Evolutionary conservation across 2,888 invertebrate species (phyloP).

Genomic region (Diarsia mendica): DNA sequence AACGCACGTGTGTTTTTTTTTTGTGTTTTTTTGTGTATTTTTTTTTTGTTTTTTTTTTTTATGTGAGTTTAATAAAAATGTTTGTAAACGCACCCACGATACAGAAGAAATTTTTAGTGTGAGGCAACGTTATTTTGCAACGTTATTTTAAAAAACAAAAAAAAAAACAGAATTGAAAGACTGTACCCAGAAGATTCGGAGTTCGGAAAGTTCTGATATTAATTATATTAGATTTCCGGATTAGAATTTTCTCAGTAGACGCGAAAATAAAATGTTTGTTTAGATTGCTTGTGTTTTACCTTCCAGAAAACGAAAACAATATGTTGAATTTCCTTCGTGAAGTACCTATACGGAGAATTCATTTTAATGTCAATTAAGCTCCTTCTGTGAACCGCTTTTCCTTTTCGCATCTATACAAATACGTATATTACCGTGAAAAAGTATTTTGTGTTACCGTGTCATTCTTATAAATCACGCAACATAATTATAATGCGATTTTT

Average conservation of each 20-base stretch:
- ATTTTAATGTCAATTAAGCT: background rate
- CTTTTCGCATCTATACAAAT: no score
- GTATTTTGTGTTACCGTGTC: background rate
- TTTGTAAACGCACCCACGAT: no score
- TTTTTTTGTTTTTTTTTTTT: no score
- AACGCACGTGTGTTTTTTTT: no score
- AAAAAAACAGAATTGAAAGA: background rate
- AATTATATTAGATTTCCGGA: background rate
- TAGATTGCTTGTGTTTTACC: no score
- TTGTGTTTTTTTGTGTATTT: no score
- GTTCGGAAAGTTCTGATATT: background rate
- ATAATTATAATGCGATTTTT: background rate
- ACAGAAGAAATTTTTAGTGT: no score
- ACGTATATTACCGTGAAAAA: no score
- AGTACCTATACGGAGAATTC: background rate
- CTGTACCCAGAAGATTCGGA: background rate
- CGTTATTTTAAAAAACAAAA: no score
- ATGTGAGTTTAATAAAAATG: no score
- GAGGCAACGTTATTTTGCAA: no score
- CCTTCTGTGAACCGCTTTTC: no score
- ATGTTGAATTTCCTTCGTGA: background rate
- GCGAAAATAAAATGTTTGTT: background rate
- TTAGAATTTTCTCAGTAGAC: background rate
- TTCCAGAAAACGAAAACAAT: background rate
- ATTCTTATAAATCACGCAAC: background rate